These are phyloP conservation scores for Sebastes alutus DNA, from an alignment of 2,797 vertebrate species.

Conservation along the genomic window DNA sequence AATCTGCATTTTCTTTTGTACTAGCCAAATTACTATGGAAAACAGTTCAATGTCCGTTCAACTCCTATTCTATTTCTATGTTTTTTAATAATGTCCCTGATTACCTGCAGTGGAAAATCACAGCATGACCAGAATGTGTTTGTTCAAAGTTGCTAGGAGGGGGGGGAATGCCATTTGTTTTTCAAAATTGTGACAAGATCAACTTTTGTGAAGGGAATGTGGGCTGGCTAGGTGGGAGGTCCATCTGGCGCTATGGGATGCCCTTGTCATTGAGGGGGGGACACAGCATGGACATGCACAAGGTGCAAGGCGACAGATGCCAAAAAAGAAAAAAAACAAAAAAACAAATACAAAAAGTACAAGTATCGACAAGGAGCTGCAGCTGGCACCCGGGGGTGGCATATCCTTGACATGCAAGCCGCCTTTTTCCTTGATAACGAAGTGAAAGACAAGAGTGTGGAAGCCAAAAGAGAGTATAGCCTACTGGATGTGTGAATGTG, in stretches of 20 bases:
- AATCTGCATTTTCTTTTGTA: no score
- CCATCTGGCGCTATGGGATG: slow-evolving; percentile 81
- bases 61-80: no score
- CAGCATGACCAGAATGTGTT: slow-evolving; percentile 46
- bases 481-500: slow-evolving; percentile 34
- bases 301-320: slow-evolving; percentile 77
- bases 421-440: slow-evolving; percentile 54
- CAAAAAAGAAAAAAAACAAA: slow-evolving; percentile 34
- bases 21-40: no score
- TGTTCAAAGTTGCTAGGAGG: slow-evolving; percentile 31
- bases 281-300: slow-evolving; percentile 70
- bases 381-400: slow-evolving; percentile 71
- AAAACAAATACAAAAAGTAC: slow-evolving; percentile 39
- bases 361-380: slow-evolving; percentile 54
- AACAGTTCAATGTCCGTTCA: no score
- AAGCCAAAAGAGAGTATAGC: slow-evolving; percentile 19
- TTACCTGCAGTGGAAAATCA: neutral
- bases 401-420: slow-evolving; percentile 66
- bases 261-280: slow-evolving; percentile 75
- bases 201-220: slow-evolving; percentile 66
- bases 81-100: neutral
- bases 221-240: slow-evolving; percentile 67
- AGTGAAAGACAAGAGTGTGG: slow-evolving; percentile 55
- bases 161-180: slow-evolving; percentile 56
- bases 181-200: slow-evolving; percentile 69